Percentiles rank a stretch among this genome's conserved stretches.
Conservation (phyloP, 2,888 invertebrate species). For the Myathropa florea region DNA sequence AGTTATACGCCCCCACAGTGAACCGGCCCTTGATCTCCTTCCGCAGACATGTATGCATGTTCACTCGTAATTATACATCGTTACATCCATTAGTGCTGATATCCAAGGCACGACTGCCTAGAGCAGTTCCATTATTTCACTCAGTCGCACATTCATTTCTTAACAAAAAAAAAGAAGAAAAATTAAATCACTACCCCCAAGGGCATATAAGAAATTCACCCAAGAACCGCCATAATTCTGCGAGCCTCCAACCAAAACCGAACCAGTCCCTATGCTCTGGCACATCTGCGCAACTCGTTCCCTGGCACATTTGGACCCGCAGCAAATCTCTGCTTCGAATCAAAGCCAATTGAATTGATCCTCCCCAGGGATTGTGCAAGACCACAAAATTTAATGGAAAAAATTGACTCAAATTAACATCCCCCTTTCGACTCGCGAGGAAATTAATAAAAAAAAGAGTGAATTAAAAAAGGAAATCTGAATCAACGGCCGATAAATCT, state of each 20-base stretch:
- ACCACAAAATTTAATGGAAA: slow-evolving; percentile 24
- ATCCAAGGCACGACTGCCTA: neutral
- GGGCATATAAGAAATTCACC: neutral
- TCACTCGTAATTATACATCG: neutral
- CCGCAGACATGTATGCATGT: neutral
- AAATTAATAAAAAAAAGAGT: slow-evolving; percentile 24
- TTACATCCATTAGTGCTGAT: neutral
- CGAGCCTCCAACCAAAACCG: neutral
- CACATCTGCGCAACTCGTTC: slow-evolving; percentile 8
- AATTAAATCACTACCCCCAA: neutral
- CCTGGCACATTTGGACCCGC: slow-evolving; percentile 25
- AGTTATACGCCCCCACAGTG: neutral
- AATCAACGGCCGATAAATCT: neutral
- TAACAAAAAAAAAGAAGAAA: neutral
- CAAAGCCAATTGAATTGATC: slow-evolving; percentile 51
- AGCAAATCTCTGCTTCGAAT: slow-evolving; percentile 52
- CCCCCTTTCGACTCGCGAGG: neutral
- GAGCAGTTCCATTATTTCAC: neutral
- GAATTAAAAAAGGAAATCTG: neutral
- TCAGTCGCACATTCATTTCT: neutral
- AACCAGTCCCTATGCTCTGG: neutral
- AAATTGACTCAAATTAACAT: slow-evolving; percentile 61
- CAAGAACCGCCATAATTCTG: neutral
- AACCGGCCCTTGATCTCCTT: neutral
- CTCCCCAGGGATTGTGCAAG: slow-evolving; percentile 51